These are phyloP conservation scores for Noctua pronuba DNA, from an alignment of 2,888 invertebrate genomes.

Conservation along the genomic window DNA sequence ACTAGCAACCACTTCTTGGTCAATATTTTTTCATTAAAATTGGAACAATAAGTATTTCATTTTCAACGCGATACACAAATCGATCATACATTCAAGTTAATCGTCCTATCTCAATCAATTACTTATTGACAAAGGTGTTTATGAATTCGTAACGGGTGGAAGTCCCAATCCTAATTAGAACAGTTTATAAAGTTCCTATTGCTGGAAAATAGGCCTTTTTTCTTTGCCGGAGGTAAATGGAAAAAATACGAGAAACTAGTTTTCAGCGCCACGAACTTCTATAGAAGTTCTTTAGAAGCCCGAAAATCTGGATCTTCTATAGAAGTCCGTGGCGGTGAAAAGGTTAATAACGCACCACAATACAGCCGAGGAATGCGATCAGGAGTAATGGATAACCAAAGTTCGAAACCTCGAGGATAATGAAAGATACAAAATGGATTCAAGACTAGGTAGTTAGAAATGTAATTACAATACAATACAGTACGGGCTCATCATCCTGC, in stretches of 20 bases:
- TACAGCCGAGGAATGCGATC: not conserved
- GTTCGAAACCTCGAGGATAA: too few relatives aligned
- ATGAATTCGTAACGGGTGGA: not conserved
- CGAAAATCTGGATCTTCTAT: too few relatives aligned
- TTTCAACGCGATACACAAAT: not conserved
- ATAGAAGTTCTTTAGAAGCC: too few relatives aligned
- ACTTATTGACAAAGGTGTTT: not conserved
- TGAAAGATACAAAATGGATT: not conserved
- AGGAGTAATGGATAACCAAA: not conserved
- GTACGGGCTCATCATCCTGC: not conserved
- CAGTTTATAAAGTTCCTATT: not conserved
- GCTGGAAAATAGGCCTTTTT: not conserved
- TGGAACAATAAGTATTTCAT: not conserved
- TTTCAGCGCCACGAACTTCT: too few relatives aligned
- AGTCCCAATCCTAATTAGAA: not conserved
- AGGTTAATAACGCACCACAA: not conserved
- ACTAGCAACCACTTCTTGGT: not conserved
- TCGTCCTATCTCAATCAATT: not conserved
- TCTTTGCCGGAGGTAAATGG: not conserved
- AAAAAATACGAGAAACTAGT: not conserved
- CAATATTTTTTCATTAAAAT: not conserved
- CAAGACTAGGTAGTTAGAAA: not conserved
- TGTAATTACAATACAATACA: conserved; percentile 31
- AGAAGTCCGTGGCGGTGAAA: too few relatives aligned
- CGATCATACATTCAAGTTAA: not conserved